phyloP scores from a whole-genome alignment of 2,797 vertebrate species.

The Vireo griseus region DNA sequence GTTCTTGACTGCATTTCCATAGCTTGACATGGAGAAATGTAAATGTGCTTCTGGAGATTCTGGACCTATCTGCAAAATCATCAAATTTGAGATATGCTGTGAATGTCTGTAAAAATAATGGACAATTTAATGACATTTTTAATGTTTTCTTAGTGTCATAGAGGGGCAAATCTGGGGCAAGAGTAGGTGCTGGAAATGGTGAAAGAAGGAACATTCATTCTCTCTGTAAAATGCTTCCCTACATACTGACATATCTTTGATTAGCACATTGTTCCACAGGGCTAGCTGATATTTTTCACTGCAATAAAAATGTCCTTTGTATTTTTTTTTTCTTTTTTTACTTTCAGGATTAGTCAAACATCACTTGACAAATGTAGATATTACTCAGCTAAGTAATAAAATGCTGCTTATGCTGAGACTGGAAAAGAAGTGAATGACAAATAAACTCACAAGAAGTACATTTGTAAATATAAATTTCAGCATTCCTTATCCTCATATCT shows the following conservation, averaged over 20 bases:
- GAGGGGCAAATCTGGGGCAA: neutral
- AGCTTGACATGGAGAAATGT: neutral
- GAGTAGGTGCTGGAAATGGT: neutral
- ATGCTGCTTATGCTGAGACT: neutral
- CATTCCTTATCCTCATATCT: neutral
- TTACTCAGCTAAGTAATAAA: neutral
- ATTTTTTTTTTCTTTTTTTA: neutral
- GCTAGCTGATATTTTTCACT: neutral
- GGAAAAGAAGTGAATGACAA: slow-evolving; percentile 30
- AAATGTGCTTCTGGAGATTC: neutral
- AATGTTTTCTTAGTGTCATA: neutral
- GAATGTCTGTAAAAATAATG: neutral
- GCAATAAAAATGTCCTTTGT: neutral
- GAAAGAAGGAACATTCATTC: neutral
- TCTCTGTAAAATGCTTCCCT: neutral
- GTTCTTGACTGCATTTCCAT: neutral
- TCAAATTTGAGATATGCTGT: neutral
- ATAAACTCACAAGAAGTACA: neutral
- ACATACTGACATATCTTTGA: neutral
- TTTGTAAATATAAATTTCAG: neutral
- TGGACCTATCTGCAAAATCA: neutral
- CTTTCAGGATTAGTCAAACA: neutral
- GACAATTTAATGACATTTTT: neutral
- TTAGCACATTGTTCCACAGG: neutral
- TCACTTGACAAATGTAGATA: neutral